These are phyloP conservation scores for Erynnis tages DNA, from an alignment of 2,888 invertebrate genomes.

Conservation along the genomic window DNA sequence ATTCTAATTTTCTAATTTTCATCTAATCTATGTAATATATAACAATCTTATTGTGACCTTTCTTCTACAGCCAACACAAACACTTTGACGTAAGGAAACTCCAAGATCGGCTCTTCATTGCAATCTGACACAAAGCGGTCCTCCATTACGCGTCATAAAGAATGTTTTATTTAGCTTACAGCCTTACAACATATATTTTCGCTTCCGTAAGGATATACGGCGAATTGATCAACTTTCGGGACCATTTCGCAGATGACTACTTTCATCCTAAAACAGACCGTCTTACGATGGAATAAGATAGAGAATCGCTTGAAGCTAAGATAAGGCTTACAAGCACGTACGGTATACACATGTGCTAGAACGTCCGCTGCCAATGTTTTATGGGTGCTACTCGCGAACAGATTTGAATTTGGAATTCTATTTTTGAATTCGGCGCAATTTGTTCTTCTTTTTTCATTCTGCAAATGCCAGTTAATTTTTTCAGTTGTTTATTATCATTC, in stretches of 20 bases:
- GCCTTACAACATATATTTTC: constrained; percentile 19
- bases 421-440: constrained; percentile 7
- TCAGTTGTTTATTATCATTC: no score
- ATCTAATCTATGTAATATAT: no score
- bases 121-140: no score
- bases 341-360: constrained; percentile 25
- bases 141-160: no score
- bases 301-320: neutral
- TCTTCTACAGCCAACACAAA: no score
- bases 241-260: constrained; percentile 3
- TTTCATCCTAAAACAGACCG: neutral
- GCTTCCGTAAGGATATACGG: constrained; percentile 15
- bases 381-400: constrained; percentile 26
- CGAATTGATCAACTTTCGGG: constrained; percentile 24
- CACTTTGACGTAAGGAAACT: no score
- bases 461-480: no score
- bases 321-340: constrained; percentile 17
- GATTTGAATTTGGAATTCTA: constrained; percentile 24
- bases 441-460: constrained; percentile 11
- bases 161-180: constrained; percentile 21
- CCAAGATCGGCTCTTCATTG: no score
- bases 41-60: no score
- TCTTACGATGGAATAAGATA: neutral
- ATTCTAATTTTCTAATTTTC: no score
- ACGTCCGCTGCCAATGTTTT: constrained; percentile 27